Base-by-base conservation (phyloP, 2,113 vertebrate species). In the Microtus oregoni region DNA sequence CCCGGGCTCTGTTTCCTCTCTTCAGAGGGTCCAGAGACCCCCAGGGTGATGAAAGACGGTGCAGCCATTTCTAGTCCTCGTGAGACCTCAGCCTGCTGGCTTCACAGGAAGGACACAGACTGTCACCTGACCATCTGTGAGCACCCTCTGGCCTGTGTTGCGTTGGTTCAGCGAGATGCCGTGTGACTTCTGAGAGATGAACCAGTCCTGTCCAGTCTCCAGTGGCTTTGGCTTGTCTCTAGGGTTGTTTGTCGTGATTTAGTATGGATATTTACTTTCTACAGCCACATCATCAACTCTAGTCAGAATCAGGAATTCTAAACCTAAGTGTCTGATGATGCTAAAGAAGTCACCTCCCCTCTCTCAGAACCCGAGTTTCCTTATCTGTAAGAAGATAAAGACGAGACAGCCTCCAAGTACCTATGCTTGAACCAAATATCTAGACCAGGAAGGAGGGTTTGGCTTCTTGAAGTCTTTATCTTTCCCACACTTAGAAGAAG, bases 401-500 rank as follows among this genome's bases (percentile, higher is more conserved):
- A 28, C n/a, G 47, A 65, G 52, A 72, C 38, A 7, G 50, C 32
- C 32, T 50, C 14, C n/a, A 78, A 30, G 32, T 50, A 1, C 24
- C 89, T 24, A n/a, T 41, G 8, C 81, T 85, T 63, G 68, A 22
- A 70, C 38, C 47, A 55, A 85, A 35, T 26, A 24, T 28, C 90
- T 44, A 0, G 4, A 50, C 52, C 79, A 73, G 85, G 13, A 55
- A 28, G 61, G 14, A 72, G 61, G 44, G 2, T 1, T 50, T 24
- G n/a, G 61, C 24, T 7, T 32, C 52, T 65, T 38, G 47, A 41
- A 91, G 86, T 94, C 67, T 86, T 83, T 89, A 65, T 90, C 95
- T 67, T 58, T 82, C 41, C 63, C 70, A 83, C 50, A 35, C 75
- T 94, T 70, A 92, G 67, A 50, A 96, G 83, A 91, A 94, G 67